Base-by-base conservation (phyloP, 2,797 vertebrate genomes). In the Agapornis canus region DNA sequence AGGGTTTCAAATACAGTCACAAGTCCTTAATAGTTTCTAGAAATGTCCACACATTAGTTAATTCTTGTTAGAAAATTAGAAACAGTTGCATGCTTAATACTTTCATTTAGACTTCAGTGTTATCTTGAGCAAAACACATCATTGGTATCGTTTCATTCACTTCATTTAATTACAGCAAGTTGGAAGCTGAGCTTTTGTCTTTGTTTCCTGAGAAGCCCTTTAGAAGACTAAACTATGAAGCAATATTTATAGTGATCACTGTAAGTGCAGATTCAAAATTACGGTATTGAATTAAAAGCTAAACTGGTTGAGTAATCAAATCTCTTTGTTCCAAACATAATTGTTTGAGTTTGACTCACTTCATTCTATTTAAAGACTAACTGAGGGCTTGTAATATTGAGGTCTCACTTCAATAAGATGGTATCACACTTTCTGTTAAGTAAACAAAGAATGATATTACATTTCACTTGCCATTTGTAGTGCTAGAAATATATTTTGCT, bases 321-420 rank as follows among this genome's bases (percentile, higher is more conserved):
- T 86, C 32, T 83, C 83, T 77, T 93, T 85, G 32, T 89, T 92
- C 29, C 86, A 92, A 79, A 69, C 3, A 22, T 81, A 92, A 88
- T 59, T 83, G 47, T 40, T 32, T 56, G 72, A 92, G 39, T 61
- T 40, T 95, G 78, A 95, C 25, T 94, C 78, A 51, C 32, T 95
- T 90, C 72, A 29, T 75, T 84, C 89, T 95, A 87, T 92, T 95
- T 95, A 87, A 95, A 94, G 56, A 61, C 18, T 79, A 84, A 65
- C n/a, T 80, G 59, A 82, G 86, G 48, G 9, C 40, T 76, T 79
- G 27, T 25, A 73, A 52, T 82, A 78, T 31, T 68, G 65, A 84
- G 25, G 35, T 15, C 22, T 77, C 29, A 47, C 26, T 92, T 91
- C 84, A 87, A 22, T 66, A 72, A 92, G 11, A 29, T 76, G 32